Percentiles rank a stretch among this genome's conserved stretches.
These are phyloP conservation scores for Silurus glanis DNA, from an alignment of 2,113 vertebrate species.

Conservation along the genomic window DNA sequence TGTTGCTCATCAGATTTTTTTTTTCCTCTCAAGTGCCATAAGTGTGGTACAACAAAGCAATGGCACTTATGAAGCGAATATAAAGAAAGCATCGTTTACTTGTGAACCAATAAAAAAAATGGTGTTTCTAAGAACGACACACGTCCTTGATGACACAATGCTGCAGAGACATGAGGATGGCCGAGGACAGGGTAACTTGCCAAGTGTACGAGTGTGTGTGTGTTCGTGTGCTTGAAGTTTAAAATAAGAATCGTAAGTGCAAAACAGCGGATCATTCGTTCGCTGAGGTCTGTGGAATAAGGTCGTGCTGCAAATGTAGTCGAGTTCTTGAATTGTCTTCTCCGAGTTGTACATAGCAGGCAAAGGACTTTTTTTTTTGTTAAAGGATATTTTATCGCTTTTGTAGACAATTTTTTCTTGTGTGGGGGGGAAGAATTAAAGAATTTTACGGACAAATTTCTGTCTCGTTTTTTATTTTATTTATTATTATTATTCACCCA, in stretches of 20 bases:
- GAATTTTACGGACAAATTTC: slow-evolving; percentile 82
- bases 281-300: slow-evolving; percentile 50
- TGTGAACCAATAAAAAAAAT: slow-evolving; percentile 66
- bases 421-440: slow-evolving; percentile 84
- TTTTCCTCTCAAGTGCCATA: slow-evolving; percentile 71
- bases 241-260: slow-evolving; percentile 18
- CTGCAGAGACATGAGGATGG: slow-evolving; percentile 29
- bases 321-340: slow-evolving; percentile 76
- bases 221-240: slow-evolving; percentile 11
- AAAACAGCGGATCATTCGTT: background rate
- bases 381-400: slow-evolving; percentile 98
- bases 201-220: slow-evolving; percentile 43
- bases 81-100: slow-evolving; percentile 65
- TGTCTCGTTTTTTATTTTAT: slow-evolving; percentile 62
- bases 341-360: slow-evolving; percentile 90
- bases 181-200: slow-evolving; percentile 33
- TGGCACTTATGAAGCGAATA: slow-evolving; percentile 64
- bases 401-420: slow-evolving; percentile 90
- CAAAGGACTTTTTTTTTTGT: slow-evolving; percentile 92
- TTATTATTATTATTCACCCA: background rate
- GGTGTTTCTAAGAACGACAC: slow-evolving; percentile 57
- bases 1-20: slow-evolving; percentile 66
- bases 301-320: slow-evolving; percentile 78
- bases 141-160: slow-evolving; percentile 43
- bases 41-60: slow-evolving; percentile 63